Conservation (phyloP, 2,113 vertebrate species). For the Jaculus jaculus region DNA sequence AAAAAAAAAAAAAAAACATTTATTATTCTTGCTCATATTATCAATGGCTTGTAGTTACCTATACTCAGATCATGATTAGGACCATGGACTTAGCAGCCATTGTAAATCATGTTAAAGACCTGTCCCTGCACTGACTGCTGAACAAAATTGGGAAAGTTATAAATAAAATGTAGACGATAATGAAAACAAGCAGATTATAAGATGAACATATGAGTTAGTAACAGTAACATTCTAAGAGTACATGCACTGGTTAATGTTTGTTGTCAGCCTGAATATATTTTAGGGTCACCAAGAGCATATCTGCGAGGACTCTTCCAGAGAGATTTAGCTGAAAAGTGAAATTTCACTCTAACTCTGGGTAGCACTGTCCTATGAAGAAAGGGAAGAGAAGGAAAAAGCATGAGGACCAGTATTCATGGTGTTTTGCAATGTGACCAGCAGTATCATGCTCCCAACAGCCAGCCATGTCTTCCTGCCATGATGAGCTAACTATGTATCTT, state of each 20-base stretch:
- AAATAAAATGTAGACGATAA: background rate
- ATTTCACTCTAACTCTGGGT: accelerated
- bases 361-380: background rate
- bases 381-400: too few species aligned
- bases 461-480: background rate
- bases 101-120: background rate
- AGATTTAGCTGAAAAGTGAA: background rate
- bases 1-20: background rate
- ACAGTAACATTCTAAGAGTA: background rate
- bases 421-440: background rate
- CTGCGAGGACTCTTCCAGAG: background rate
- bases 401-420: background rate
- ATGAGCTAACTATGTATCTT: too few species aligned
- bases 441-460: background rate
- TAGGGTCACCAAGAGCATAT: background rate
- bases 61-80: background rate
- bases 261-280: background rate
- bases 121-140: background rate
- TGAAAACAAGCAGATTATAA: background rate
- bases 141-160: background rate
- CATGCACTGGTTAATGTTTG: background rate
- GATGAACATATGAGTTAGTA: background rate
- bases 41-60: background rate
- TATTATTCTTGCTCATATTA: background rate
- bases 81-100: background rate